phyloP scores from a whole-genome alignment of 2,797 vertebrate species.

The Crotalus adamanteus region DNA sequence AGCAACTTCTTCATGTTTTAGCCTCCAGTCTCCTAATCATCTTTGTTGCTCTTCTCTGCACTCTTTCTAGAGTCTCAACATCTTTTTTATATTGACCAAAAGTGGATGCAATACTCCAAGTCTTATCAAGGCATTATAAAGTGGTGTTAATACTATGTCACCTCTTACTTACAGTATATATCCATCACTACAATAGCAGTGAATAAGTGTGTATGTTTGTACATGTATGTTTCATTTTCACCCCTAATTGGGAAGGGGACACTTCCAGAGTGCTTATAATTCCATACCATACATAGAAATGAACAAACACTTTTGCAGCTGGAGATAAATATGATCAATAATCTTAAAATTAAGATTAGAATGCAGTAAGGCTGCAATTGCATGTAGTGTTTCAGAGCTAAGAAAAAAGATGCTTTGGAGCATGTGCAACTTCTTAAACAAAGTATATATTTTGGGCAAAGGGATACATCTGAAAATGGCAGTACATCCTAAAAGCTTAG shows the following conservation, averaged over 20 bases:
- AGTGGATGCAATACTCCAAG: not conserved
- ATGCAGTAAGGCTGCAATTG: not conserved
- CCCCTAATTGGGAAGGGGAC: not conserved
- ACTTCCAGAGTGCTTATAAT: not conserved
- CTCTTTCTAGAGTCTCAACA: not conserved
- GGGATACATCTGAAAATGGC: too few species aligned
- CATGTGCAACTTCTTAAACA: not conserved
- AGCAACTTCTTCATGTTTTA: not conserved
- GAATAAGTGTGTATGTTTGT: not conserved
- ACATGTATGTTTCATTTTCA: not conserved
- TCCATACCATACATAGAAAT: not conserved
- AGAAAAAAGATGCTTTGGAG: not conserved
- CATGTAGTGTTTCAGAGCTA: not conserved
- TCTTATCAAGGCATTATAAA: not conserved
- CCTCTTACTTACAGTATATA: not conserved
- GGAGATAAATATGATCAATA: not conserved
- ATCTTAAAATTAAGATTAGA: not conserved
- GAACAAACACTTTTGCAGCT: not conserved
- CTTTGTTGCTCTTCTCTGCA: not conserved
- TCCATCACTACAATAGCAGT: not conserved
- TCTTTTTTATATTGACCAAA: not conserved
- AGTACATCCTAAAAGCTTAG: not conserved
- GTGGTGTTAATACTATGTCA: not conserved
- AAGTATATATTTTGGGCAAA: not conserved
- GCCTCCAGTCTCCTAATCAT: not conserved